A percentile compares a stretch with the other conserved stretches of the same genome.
phyloP scores from a whole-genome alignment of 2,888 invertebrate species.

The Emmelina monodactyla region DNA sequence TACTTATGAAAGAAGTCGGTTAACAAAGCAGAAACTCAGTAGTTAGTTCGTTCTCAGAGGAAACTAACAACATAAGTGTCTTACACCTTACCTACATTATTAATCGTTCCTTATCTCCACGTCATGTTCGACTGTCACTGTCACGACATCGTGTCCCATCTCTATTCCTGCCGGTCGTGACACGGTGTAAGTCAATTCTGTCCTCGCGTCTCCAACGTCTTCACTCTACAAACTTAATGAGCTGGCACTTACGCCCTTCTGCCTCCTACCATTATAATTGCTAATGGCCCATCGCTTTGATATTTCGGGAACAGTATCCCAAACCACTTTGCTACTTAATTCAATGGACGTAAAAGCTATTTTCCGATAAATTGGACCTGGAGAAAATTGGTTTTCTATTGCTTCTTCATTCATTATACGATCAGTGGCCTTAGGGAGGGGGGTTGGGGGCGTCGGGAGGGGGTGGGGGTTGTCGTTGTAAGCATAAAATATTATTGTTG shows the following conservation, averaged over 20 bases:
- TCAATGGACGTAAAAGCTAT: slow-evolving; percentile 6
- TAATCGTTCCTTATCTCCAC: too few species aligned
- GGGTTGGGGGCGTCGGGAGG: slow-evolving; percentile 7
- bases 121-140: too few species aligned
- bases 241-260: slow-evolving; percentile 35
- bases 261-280: slow-evolving; percentile 47
- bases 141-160: too few species aligned
- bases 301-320: slow-evolving; percentile 21
- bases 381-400: slow-evolving; percentile 21
- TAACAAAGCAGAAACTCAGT: too few species aligned
- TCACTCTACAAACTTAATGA: slow-evolving; percentile 30
- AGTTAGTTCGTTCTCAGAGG: too few species aligned
- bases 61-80: too few species aligned
- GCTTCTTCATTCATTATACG: slow-evolving; percentile 20
- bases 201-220: not conserved
- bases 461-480: slow-evolving; percentile 12
- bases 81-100: too few species aligned
- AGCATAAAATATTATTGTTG: slow-evolving; percentile 18
- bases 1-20: too few species aligned
- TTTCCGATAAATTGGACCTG: slow-evolving; percentile 5
- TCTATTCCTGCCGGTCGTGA: too few species aligned
- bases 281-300: slow-evolving; percentile 41
- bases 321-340: not conserved
- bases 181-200: too few species aligned
- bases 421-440: slow-evolving; percentile 17